These are phyloP conservation scores for Vidua macroura DNA, from an alignment of 2,113 vertebrate species.

Conservation along the genomic window DNA sequence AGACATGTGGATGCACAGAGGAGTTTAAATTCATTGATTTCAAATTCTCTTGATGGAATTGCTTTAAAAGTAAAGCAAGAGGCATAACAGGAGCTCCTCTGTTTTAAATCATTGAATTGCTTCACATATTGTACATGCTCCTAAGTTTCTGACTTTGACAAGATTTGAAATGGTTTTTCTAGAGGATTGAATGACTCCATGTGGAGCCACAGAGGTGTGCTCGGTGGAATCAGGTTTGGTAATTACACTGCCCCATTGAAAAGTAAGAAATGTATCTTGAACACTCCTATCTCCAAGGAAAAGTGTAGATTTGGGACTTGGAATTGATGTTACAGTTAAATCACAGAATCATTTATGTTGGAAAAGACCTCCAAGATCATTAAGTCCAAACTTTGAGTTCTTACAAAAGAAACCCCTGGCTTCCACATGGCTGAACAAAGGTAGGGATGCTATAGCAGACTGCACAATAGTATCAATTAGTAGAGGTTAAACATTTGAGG, in stretches of 20 bases:
- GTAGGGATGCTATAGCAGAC: neutral
- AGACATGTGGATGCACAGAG: neutral
- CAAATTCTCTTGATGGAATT: conserved; percentile 8
- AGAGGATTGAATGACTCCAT: neutral
- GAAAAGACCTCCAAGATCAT: neutral
- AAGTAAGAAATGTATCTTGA: neutral
- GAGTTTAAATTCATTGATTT: conserved; percentile 1
- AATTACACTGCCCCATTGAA: neutral
- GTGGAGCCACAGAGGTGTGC: neutral
- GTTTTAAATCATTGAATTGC: neutral
- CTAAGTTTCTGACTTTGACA: neutral
- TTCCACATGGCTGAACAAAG: neutral
- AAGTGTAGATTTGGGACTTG: neutral
- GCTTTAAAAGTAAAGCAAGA: neutral
- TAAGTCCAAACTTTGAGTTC: neutral
- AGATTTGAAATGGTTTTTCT: neutral
- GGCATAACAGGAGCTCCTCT: neutral
- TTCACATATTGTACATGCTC: neutral
- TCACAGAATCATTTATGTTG: neutral
- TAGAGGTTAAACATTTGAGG: neutral
- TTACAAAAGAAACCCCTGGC: neutral
- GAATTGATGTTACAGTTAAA: neutral
- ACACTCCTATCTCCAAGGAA: neutral
- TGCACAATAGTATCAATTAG: neutral
- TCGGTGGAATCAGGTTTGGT: neutral